These are phyloP conservation scores for Rhodeus uyekii DNA, from an alignment of 2,797 vertebrate species.

Conservation along the genomic window DNA sequence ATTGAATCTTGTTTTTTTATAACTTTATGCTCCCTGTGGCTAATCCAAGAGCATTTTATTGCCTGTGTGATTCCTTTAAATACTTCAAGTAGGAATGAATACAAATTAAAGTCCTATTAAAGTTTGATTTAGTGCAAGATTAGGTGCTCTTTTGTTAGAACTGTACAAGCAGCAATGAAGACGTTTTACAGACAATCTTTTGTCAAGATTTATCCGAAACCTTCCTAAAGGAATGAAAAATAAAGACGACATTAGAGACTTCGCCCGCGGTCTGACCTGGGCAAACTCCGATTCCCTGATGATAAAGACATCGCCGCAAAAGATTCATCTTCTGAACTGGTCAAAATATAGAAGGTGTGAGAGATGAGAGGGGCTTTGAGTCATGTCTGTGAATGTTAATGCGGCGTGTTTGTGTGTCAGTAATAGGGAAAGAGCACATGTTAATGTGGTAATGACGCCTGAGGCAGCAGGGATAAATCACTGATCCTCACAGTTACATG, in stretches of 20 bases:
- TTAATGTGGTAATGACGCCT: conserved; percentile 50
- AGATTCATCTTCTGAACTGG: not conserved
- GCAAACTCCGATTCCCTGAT: not conserved
- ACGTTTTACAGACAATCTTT: not conserved
- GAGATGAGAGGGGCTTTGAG: conserved; percentile 10
- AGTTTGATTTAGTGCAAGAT: not conserved
- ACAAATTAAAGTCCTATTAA: not conserved
- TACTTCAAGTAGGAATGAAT: not conserved
- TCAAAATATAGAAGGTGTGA: not conserved
- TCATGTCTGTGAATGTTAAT: conserved; percentile 28
- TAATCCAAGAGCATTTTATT: not conserved
- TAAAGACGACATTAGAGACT: not conserved
- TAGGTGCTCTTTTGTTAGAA: not conserved
- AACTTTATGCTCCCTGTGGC: not conserved
- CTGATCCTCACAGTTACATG: conserved; percentile 50
- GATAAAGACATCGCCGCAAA: not conserved
- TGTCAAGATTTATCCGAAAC: not conserved
- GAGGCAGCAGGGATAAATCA: conserved; percentile 45
- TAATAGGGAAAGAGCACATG: conserved; percentile 37
- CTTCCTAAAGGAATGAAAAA: not conserved
- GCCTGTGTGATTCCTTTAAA: not conserved
- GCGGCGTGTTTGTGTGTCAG: conserved; percentile 19
- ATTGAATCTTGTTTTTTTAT: no score
- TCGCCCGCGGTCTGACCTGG: not conserved
- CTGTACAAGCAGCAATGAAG: not conserved